phyloP scores from a whole-genome alignment of 1,140 invertebrate genomes.

The Homalodisca vitripennis region DNA sequence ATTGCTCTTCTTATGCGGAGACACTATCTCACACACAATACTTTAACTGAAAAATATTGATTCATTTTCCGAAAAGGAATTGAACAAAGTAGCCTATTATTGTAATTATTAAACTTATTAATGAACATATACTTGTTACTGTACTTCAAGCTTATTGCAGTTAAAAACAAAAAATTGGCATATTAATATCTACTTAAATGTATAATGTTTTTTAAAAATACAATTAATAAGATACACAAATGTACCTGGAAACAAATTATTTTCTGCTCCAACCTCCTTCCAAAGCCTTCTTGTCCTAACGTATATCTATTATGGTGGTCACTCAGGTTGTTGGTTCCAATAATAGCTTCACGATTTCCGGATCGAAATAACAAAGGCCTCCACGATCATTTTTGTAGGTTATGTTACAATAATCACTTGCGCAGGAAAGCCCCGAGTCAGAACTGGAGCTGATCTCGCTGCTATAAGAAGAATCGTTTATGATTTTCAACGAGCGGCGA shows the following conservation, averaged over 20 bases:
- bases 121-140: not conserved
- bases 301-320: not conserved
- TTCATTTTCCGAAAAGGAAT: constrained; percentile 1
- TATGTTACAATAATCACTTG: not conserved
- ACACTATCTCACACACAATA: not conserved
- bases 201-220: not conserved
- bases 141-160: not conserved
- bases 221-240: not conserved
- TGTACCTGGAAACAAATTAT: not conserved
- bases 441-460: not conserved
- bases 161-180: not conserved
- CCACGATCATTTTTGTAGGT: not conserved
- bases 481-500: not conserved
- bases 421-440: not conserved
- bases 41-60: not conserved
- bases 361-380: not conserved
- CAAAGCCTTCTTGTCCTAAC: not conserved
- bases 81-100: constrained; percentile 16
- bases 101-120: not conserved
- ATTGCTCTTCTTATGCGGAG: constrained; percentile 9
- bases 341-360: not conserved
- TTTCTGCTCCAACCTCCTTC: not conserved
- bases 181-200: not conserved
- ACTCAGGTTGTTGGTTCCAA: not conserved
- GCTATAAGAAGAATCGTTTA: not conserved